Base-by-base conservation (phyloP, 2,888 invertebrate genomes). In the Brachyptera risi region DNA sequence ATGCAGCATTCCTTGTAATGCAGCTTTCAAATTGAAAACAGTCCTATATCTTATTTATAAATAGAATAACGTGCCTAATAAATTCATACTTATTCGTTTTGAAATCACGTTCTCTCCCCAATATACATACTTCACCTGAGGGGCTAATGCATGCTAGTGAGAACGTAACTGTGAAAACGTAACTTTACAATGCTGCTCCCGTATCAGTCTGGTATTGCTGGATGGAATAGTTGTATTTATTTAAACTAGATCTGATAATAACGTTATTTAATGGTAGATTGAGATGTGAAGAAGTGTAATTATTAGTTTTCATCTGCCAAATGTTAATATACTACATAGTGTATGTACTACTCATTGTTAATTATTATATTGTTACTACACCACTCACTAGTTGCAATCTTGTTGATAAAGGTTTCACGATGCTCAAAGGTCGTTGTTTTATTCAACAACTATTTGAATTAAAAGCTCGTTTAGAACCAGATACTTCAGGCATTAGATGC, bases 261-360 rank as follows among this genome's bases (percentile, higher is more conserved):
- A 57, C 31, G 49, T 57, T 38, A 38, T 27, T 26, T 44, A 59
- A 59, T 35, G 23, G 17, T 37, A 56, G 35, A 49, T 61, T 49
- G 38, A 57, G 56, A 61, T 56, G 24, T 49, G n/a, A n/a, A n/a
- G n/a, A n/a, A n/a, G n/a, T n/a, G n/a, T 62, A 42, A 51, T 56
- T 61, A 56, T 60, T 60, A 63, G 61, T 60, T 38, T 49, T 63
- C 42, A 50, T 63, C 44, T 63, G 63, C 63, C 63, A 63, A 63
- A 61, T 63, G 63, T 63, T 63, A 38, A 63, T 63, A 59, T 42
- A 42, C 7, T 51, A n/a, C n/a, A 27, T 51, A 27, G 31, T 47
- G 19, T 40, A 24, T 31, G 27, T 54, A 60, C 31, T 11, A 58
- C 54, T 60, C 38, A 60, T 51, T 63, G 31, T 63, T 49, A 38